A percentile compares a stretch with the other conserved stretches of the same genome.
phyloP scores from a whole-genome alignment of 2,797 vertebrate species.

The Fistularia commersonii region DNA sequence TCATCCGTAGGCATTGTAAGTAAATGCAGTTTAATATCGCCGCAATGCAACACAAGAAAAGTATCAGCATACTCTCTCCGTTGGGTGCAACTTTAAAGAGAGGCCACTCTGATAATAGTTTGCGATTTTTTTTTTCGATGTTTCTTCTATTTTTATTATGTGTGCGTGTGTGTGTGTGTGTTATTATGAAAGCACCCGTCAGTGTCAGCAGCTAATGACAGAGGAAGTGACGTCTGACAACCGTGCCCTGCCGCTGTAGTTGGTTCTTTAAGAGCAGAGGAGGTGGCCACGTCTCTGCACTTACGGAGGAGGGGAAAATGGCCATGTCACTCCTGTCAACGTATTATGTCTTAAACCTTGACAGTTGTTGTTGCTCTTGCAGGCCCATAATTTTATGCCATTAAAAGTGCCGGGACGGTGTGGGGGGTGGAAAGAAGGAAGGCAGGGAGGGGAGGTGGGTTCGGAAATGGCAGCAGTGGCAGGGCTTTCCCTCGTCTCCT shows the following conservation, averaged over 20 bases:
- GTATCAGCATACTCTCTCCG: no score
- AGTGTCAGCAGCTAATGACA: conserved; percentile 67
- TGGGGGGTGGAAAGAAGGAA: conserved; percentile 49
- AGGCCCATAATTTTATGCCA: conserved; percentile 86
- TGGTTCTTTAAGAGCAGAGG: conserved; percentile 62
- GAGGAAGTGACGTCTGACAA: conserved; percentile 68
- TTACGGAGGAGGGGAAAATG: conserved; percentile 77
- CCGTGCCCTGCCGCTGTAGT: conserved; percentile 45
- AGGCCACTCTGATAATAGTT: no score
- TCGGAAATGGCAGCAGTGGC: conserved; percentile 47
- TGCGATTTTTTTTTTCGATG: background rate
- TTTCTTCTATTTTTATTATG: background rate
- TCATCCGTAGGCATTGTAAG: no score
- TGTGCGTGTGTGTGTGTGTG: conserved; percentile 1
- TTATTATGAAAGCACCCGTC: no score
- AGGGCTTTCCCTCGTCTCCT: conserved; percentile 64
- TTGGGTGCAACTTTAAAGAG: no score
- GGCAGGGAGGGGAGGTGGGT: conserved; percentile 42
- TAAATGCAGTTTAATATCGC: no score
- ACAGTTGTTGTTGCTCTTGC: conserved; percentile 79
- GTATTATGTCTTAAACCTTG: conserved; percentile 84
- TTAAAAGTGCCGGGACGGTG: conserved; percentile 78
- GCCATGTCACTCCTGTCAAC: conserved; percentile 79
- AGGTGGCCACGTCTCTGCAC: conserved; percentile 59
- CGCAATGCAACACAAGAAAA: no score